A percentile compares a stretch with the other conserved stretches of the same genome.
These are phyloP conservation scores for Drosophila pseudotakahashii DNA, from an alignment of 2,888 invertebrate species.

Conservation along the genomic window DNA sequence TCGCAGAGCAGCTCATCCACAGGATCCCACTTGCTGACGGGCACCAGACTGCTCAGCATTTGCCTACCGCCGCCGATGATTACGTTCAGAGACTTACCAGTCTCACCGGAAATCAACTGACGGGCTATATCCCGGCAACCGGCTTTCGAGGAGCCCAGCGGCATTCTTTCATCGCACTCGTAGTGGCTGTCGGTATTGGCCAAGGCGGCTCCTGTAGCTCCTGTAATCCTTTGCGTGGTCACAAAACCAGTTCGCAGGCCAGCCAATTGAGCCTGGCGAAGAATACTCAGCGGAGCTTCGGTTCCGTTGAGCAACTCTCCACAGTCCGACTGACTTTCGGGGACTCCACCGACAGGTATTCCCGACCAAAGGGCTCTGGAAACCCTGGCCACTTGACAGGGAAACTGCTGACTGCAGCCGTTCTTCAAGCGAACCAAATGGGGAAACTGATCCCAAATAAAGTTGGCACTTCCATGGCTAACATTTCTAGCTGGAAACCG, in stretches of 20 bases:
- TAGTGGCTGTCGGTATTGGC: slow-evolving; percentile 90
- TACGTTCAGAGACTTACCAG: slow-evolving; percentile 86
- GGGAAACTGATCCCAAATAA: slow-evolving; percentile 92
- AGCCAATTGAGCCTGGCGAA: slow-evolving; percentile 89
- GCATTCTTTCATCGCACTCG: slow-evolving; percentile 91
- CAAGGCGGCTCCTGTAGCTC: slow-evolving; percentile 91
- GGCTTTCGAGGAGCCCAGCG: slow-evolving; percentile 83
- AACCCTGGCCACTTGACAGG: slow-evolving; percentile 93
- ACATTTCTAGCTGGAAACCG: slow-evolving; percentile 86
- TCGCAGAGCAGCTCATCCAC: slow-evolving; percentile 87
- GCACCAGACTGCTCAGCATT: slow-evolving; percentile 86
- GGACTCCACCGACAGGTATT: slow-evolving; percentile 84
- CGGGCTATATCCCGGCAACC: slow-evolving; percentile 92
- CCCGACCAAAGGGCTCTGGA: slow-evolving; percentile 93
- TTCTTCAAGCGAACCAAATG: slow-evolving; percentile 93
- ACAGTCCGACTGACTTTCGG: slow-evolving; percentile 86
- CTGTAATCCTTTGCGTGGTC: slow-evolving; percentile 93
- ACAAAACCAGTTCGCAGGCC: slow-evolving; percentile 93
- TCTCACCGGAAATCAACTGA: slow-evolving; percentile 90
- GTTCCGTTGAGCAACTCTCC: slow-evolving; percentile 83
- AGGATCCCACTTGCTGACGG: slow-evolving; percentile 85
- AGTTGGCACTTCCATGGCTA: slow-evolving; percentile 44
- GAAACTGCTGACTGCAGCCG: slow-evolving; percentile 91
- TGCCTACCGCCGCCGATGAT: slow-evolving; percentile 94
- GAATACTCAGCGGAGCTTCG: slow-evolving; percentile 85